These are phyloP conservation scores for Eupithecia subumbrata DNA, from an alignment of 2,888 invertebrate species.

Conservation along the genomic window DNA sequence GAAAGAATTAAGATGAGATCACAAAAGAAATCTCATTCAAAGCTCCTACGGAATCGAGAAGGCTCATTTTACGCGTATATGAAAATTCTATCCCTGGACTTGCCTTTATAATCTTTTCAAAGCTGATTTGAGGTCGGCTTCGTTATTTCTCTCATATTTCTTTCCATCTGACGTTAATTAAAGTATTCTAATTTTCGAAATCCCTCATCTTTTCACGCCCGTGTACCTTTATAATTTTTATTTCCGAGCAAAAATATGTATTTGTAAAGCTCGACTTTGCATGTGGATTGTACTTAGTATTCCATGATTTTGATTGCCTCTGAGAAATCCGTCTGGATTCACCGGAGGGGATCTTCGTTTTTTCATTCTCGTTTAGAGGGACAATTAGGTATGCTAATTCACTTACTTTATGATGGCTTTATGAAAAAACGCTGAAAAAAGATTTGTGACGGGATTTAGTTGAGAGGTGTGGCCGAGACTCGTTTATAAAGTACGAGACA, in stretches of 20 bases:
- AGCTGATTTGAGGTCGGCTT: slow-evolving; percentile 58
- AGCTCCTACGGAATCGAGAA: slow-evolving; percentile 59
- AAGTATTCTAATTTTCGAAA: slow-evolving; percentile 66
- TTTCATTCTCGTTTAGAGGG: slow-evolving; percentile 71
- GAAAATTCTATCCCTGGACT: slow-evolving; percentile 54
- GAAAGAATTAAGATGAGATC: slow-evolving; percentile 60
- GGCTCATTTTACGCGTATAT: slow-evolving; percentile 64
- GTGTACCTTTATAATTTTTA: slow-evolving; percentile 60
- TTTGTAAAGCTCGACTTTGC: slow-evolving; percentile 65
- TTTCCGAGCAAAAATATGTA: slow-evolving; percentile 58
- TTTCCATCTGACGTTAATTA: slow-evolving; percentile 66
- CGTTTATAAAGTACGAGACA: slow-evolving; percentile 24
- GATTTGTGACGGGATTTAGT: slow-evolving; percentile 66
- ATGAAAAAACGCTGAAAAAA: slow-evolving; percentile 65
- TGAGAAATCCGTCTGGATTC: slow-evolving; percentile 70
- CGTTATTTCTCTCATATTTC: slow-evolving; percentile 56
- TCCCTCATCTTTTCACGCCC: slow-evolving; percentile 51
- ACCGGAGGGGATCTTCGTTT: slow-evolving; percentile 66
- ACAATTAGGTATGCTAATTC: slow-evolving; percentile 82
- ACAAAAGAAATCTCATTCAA: slow-evolving; percentile 54
- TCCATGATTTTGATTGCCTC: slow-evolving; percentile 77
- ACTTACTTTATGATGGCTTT: slow-evolving; percentile 74
- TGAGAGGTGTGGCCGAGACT: slow-evolving; percentile 46
- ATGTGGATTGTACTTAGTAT: slow-evolving; percentile 73
- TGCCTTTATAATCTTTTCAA: slow-evolving; percentile 57